These are phyloP conservation scores for Oryctolagus cuniculus DNA, from an alignment of 2,113 vertebrate genomes.

Conservation along the genomic window mOryCun1.1 NC_091452.1:16174001-16174500, in stretches of 20 bases:
- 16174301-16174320: neutral
- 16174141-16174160: constrained; percentile 94
- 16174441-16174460: neutral
- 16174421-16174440: neutral
- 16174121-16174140: constrained; percentile 97
- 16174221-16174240: neutral
- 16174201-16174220: neutral
- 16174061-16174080: constrained; percentile 96
- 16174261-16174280: fast-evolving
- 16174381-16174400: neutral
- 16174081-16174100: constrained; percentile 90
- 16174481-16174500: neutral
- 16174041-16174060: constrained; percentile 39
- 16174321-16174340: neutral
- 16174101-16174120: constrained; percentile 89
- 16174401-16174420: neutral
- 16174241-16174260: neutral
- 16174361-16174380: neutral
- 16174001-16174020: neutral
- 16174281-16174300: neutral
- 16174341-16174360: neutral
- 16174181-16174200: neutral
- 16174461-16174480: neutral
- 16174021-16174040: neutral
- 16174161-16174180: constrained; percentile 95